phyloP scores from a whole-genome alignment of 2,888 invertebrate species.

The Phortica magna region DNA sequence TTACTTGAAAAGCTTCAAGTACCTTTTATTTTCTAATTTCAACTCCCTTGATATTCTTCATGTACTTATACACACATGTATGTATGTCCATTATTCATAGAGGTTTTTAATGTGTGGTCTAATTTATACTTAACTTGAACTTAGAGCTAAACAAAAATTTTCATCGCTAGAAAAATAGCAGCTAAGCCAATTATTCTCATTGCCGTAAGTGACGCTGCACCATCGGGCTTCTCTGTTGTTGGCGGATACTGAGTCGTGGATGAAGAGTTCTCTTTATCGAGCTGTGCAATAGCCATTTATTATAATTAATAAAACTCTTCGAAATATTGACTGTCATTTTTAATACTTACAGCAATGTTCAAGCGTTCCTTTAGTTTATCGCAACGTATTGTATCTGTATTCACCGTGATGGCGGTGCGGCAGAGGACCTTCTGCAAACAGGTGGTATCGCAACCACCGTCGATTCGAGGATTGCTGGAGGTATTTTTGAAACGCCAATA shows the following conservation, averaged over 20 bases:
- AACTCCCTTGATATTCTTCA: too few species aligned
- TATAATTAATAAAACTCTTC: background rate
- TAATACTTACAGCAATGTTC: conserved; percentile 60
- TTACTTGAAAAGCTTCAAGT: too few species aligned
- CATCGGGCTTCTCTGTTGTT: conserved; percentile 42
- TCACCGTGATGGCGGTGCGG: conserved; percentile 64
- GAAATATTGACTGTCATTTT: conserved; percentile 1
- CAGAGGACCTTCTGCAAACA: conserved; percentile 67
- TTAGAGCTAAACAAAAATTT: conserved; percentile 48
- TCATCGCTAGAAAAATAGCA: conserved; percentile 49
- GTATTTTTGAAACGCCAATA: conserved; percentile 67
- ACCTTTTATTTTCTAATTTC: too few species aligned
- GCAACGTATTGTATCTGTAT: conserved; percentile 62
- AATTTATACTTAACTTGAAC: background rate
- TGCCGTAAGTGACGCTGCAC: conserved; percentile 52
- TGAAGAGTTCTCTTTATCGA: conserved; percentile 56
- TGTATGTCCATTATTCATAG: too few species aligned
- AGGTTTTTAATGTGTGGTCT: too few species aligned
- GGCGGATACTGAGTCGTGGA: conserved; percentile 9
- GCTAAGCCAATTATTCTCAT: conserved; percentile 51
- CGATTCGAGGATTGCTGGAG: conserved; percentile 64
- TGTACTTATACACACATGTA: too few species aligned
- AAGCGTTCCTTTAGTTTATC: conserved; percentile 59
- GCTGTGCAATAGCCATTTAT: conserved; percentile 43
- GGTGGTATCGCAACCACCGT: conserved; percentile 62